phyloP scores from a whole-genome alignment of 2,888 invertebrate genomes.

The Thecophora atra region DNA sequence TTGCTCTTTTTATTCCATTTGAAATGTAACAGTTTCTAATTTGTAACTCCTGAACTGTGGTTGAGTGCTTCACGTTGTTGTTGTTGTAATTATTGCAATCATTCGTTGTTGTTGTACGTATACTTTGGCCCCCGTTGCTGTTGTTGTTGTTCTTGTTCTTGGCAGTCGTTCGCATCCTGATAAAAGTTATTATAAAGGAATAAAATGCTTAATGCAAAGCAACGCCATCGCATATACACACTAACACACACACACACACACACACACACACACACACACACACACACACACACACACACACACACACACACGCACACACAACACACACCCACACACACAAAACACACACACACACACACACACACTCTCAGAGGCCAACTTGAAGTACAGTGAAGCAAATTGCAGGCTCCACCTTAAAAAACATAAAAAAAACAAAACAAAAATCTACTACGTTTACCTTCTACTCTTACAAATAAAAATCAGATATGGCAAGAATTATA shows the following conservation, averaged over 20 bases:
- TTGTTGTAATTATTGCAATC: neutral
- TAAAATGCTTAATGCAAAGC: neutral
- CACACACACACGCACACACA: too few species aligned
- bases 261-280: too few species aligned
- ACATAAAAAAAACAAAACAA: neutral
- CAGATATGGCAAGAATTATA: too few species aligned
- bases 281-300: too few species aligned
- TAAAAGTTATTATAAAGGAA: constrained; percentile 19
- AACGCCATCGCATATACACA: neutral
- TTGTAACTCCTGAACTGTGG: constrained; percentile 30
- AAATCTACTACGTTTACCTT: too few species aligned
- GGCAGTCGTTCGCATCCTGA: neutral
- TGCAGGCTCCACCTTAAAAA: neutral
- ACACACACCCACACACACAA: too few species aligned
- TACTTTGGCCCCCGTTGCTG: neutral
- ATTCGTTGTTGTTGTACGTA: too few species aligned
- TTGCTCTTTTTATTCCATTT: constrained; percentile 10
- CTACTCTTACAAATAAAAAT: too few species aligned
- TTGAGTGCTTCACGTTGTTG: neutral
- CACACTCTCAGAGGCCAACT: too few species aligned
- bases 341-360: too few species aligned
- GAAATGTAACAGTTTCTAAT: constrained; percentile 28
- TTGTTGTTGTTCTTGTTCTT: neutral
- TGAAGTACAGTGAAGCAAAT: neutral
- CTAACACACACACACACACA: too few species aligned